Base-by-base conservation (phyloP, 2,888 invertebrate species). In the Marasmarcha lunaedactyla region DNA sequence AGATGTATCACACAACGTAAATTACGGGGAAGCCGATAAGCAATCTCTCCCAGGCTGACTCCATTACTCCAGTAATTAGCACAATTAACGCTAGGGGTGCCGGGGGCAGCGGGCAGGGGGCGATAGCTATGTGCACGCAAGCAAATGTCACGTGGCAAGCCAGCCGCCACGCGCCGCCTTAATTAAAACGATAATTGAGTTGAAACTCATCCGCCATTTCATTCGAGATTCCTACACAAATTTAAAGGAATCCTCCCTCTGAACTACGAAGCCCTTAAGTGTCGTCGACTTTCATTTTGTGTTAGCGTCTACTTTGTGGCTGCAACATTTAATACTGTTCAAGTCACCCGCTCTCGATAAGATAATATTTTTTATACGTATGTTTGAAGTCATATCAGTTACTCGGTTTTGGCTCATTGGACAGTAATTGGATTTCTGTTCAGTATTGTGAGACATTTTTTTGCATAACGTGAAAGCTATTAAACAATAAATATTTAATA, bases 161-260 rank as follows among this genome's bases (percentile, higher is more conserved):
- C 13, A 30, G 30, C 20, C 20, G n/a, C 30, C 30, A 30, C 30
- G 3, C 9, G n/a, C 9, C 69, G 77, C 79, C 77, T 79, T 83
- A 81, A 83, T 83, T 83, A 83, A 83, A 83, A 83, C 81, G 81
- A 81, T 83, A 83, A 83, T 83, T 83, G 81, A 81, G 81, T 83
- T 79, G 81, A 79, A 83, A 79, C 76, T 79, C 78, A 74, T 73
- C 77, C 79, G 77, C 78, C 79, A 76, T 81, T 81, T 78, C 76
- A n/a, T n/a, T n/a, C n/a, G 70, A 72, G 76, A 78, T 79, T 74
- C 74, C 70, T 61, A 64, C 72, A 66, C 78, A 72, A 79, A 74
- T 72, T 79, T 78, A 72, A 68, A 67, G 67, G 67, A 72, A 71
- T 68, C 70, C 68, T 71, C 71, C 74, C 73, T 71, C 60, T 63